A percentile compares a stretch with the other conserved stretches of the same genome.
phyloP scores from a whole-genome alignment of 2,113 vertebrate genomes.

The Girardinichthys multiradiatus region DNA sequence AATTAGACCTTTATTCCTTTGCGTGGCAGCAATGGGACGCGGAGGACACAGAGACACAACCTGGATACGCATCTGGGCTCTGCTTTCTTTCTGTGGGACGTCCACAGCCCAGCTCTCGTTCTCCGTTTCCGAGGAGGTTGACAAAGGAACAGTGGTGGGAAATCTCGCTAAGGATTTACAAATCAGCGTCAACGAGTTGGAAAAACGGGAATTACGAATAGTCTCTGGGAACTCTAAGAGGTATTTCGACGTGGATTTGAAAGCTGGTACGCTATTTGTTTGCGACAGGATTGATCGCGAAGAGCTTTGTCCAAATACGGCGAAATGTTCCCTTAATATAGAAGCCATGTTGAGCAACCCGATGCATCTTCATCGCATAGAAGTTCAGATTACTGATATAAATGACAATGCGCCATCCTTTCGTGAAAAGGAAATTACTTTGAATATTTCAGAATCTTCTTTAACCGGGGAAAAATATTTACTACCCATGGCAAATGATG shows the following conservation, averaged over 20 bases:
- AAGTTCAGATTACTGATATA: slow-evolving; percentile 81
- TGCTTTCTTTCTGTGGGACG: slow-evolving; percentile 46
- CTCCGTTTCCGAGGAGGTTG: slow-evolving; percentile 76
- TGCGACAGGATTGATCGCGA: slow-evolving; percentile 84
- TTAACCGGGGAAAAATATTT: slow-evolving; percentile 70
- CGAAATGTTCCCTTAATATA: slow-evolving; percentile 76
- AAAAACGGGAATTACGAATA: slow-evolving; percentile 64
- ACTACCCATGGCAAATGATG: slow-evolving; percentile 70
- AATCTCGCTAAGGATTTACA: slow-evolving; percentile 78
- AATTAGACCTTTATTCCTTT: neutral
- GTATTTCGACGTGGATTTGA: slow-evolving; percentile 79
- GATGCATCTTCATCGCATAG: slow-evolving; percentile 77
- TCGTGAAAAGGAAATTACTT: slow-evolving; percentile 53
- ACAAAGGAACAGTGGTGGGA: slow-evolving; percentile 75
- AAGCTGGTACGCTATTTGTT: slow-evolving; percentile 79
- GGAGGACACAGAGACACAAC: neutral
- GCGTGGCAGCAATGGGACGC: slow-evolving; percentile 43
- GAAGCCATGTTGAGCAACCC: slow-evolving; percentile 84
- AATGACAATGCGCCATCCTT: slow-evolving; percentile 86
- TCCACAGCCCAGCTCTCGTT: slow-evolving; percentile 67
- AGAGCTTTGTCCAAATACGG: slow-evolving; percentile 74
- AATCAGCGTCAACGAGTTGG: slow-evolving; percentile 60
- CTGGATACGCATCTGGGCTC: slow-evolving; percentile 43
- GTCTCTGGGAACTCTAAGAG: slow-evolving; percentile 62
- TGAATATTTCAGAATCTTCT: slow-evolving; percentile 79